Base-by-base conservation (phyloP, 1,140 invertebrate species). In the Drosophila leontia region DNA sequence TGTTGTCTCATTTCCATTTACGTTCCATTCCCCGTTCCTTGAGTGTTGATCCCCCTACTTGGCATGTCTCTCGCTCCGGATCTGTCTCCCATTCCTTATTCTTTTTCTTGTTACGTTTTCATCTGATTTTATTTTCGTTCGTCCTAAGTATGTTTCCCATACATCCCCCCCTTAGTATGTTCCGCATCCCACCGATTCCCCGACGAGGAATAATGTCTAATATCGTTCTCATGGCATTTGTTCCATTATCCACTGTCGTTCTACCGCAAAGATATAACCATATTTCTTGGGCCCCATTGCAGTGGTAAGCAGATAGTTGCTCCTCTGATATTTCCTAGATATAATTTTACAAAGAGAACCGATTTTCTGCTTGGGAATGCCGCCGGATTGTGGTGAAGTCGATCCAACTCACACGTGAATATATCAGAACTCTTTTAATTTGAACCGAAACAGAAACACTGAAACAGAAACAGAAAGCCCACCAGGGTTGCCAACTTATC, bases 351-450 rank as follows among this genome's bases (percentile, higher is more conserved):
- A 29, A 26, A 39, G 17, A 48, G 35, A 41, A 5, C 34, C 32
- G 50, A 61, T 64, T 87, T 88, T 88, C 84, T 88, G 84, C 84
- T 88, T 88, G 84, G 84, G 84, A 88, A 78, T 88, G 68, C 47
- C 74, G 62, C 74, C 35, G 67, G 58, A 77, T 74, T 60, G 70
- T 60, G 39, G 68, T 68, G 17, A 55, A 70, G 58, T 63, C 63
- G 26, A 62, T 67, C 34, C 29, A 37, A 62, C 59, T 29, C 32
- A 47, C 32, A 62, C 63, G 58, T 63, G 63, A 67, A 67, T 64
- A 68, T 55, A 68, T 68, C 23, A 55, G 42, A 68, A 55, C 29
- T 55, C 37, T 69, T 69, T 70, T 68, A 29, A 68, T 48, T 70
- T 70, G 32, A 70, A 70, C 63, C 64, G 39, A 55, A 70, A 70